Conservation (phyloP, 2,888 invertebrate genomes). For the Chydorus sphaericus region DNA sequence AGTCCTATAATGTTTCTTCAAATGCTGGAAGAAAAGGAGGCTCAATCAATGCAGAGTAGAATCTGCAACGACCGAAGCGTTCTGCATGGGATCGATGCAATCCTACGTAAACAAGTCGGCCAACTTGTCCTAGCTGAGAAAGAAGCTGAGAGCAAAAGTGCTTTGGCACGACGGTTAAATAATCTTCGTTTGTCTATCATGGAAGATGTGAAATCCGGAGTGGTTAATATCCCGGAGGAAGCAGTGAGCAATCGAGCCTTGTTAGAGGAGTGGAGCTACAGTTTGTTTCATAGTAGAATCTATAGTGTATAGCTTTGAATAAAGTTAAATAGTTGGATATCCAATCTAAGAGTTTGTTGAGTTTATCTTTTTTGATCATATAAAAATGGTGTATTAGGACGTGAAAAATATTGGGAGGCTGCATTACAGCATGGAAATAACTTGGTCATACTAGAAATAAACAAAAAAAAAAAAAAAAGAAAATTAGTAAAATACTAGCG, state of each 20-base stretch:
- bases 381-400: too few relatives aligned
- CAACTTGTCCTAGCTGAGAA: slow-evolving; percentile 16
- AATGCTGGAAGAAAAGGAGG: slow-evolving; percentile 1
- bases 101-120: slow-evolving; percentile 21
- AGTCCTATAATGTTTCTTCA: slow-evolving; percentile 16
- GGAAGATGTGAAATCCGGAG: slow-evolving; percentile 16
- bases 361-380: too few relatives aligned
- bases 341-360: too few relatives aligned
- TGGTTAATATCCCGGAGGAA: slow-evolving; percentile 16
- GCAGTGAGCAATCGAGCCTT: too few relatives aligned
- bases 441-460: slow-evolving; percentile 12
- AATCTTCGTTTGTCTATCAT: background rate
- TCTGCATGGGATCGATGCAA: slow-evolving; percentile 22
- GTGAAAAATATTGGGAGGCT: too few relatives aligned
- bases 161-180: slow-evolving; percentile 12
- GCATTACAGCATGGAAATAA: slow-evolving; percentile 8
- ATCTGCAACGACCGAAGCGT: slow-evolving; percentile 18
- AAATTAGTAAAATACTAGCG: background rate
- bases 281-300: too few relatives aligned
- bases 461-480: background rate
- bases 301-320: too few relatives aligned
- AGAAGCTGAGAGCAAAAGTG: slow-evolving; percentile 9
- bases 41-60: slow-evolving; percentile 13
- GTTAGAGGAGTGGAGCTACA: too few relatives aligned
- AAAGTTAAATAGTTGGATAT: too few relatives aligned